Evolutionary conservation across 2,113 vertebrate genomes (phyloP).

Genomic region (Pomatorhinus ruficollis): DNA sequence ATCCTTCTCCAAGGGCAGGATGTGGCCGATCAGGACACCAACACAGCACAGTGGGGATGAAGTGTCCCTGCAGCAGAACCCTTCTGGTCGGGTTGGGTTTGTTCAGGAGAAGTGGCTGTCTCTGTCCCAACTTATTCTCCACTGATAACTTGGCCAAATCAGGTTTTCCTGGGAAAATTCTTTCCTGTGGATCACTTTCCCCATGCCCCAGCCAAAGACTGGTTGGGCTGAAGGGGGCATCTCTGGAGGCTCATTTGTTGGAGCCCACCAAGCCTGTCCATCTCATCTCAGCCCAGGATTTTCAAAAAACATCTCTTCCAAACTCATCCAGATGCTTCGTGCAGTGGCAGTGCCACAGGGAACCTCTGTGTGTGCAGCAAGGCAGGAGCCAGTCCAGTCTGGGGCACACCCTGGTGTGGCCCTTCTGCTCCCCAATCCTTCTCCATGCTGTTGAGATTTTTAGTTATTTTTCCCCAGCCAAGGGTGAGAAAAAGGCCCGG

Average conservation of each 20-base stretch:
- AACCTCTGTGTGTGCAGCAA: accelerated
- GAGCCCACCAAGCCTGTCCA: neutral
- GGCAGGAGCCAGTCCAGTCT: neutral
- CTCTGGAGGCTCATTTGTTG: neutral
- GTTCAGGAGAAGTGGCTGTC: neutral
- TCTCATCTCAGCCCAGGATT: neutral
- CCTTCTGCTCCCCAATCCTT: neutral
- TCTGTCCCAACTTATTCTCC: neutral
- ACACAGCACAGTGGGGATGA: accelerated
- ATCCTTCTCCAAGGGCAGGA: neutral
- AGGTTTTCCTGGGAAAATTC: neutral
- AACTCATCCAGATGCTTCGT: accelerated
- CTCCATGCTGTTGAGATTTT: neutral
- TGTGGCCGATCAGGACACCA: neutral
- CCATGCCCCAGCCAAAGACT: neutral
- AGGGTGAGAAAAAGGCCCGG: neutral
- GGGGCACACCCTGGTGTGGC: neutral
- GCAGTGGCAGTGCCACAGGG: neutral
- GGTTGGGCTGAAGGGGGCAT: neutral
- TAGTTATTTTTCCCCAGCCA: neutral
- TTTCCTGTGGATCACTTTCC: neutral
- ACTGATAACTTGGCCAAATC: neutral
- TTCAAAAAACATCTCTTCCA: neutral
- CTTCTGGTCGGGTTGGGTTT: neutral
- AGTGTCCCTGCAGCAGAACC: neutral